phyloP scores from a whole-genome alignment of 2,888 invertebrate genomes.

The Andrena praecox region DNA sequence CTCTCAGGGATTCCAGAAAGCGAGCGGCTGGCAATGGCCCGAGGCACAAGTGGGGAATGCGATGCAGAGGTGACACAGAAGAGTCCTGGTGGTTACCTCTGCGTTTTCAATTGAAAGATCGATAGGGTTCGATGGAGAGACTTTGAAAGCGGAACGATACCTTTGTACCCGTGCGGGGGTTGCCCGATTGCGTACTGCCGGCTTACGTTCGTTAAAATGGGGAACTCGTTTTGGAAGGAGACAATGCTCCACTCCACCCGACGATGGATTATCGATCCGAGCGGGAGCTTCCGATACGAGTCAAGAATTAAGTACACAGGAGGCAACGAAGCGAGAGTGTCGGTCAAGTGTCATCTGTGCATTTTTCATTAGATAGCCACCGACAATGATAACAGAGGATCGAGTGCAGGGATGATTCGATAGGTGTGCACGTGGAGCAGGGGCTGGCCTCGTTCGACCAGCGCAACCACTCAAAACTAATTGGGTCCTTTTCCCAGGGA shows the following conservation, averaged over 20 bases:
- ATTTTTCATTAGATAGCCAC: conserved; percentile 18
- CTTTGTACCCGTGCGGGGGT: not conserved
- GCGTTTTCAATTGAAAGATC: no score
- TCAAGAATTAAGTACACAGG: conserved; percentile 11
- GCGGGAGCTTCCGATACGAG: not conserved
- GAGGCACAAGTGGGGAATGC: not conserved
- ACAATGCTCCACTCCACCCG: not conserved
- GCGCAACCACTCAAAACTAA: conserved; percentile 53
- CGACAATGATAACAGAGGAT: conserved; percentile 8
- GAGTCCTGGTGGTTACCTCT: no score
- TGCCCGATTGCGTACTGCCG: not conserved
- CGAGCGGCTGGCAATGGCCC: not conserved
- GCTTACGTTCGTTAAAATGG: not conserved
- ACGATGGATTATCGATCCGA: conserved; percentile 20
- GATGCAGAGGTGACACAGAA: no score
- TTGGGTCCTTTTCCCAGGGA: conserved; percentile 30
- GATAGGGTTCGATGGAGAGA: no score
- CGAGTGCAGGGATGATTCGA: not conserved
- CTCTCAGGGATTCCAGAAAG: not conserved
- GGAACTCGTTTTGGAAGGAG: conserved; percentile 17
- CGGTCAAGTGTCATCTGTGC: conserved; percentile 25
- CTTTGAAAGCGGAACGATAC: conserved; percentile 11
- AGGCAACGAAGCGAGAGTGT: conserved; percentile 15
- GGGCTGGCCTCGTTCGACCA: conserved; percentile 36
- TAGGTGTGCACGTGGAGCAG: conserved; percentile 14